These are phyloP conservation scores for Limenitis arthemis DNA, from an alignment of 2,888 invertebrate species.

Conservation along the genomic window DNA sequence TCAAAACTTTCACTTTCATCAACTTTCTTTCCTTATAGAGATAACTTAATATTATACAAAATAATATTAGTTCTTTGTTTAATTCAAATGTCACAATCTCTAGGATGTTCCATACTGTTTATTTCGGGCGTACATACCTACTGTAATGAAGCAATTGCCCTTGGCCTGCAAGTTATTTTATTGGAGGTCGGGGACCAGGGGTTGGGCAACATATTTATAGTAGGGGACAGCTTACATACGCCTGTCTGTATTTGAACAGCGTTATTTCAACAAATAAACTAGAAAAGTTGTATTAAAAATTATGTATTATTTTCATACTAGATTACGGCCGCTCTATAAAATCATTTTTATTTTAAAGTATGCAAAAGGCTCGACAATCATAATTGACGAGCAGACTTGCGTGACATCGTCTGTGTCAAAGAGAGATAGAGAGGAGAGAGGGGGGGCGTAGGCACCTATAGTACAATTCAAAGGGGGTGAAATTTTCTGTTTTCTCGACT, in stretches of 20 bases:
- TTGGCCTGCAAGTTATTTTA: slow-evolving; percentile 37
- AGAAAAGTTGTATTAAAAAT: neutral
- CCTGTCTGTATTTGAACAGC: slow-evolving; percentile 13
- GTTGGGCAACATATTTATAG: slow-evolving; percentile 31
- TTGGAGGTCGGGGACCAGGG: slow-evolving; percentile 32
- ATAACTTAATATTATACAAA: no score
- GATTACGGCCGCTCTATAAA: no score
- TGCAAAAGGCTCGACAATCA: no score
- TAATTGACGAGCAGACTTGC: no score
- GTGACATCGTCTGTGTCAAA: no score
- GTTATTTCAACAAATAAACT: slow-evolving; percentile 10
- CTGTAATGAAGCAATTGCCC: slow-evolving; percentile 37
- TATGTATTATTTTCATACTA: neutral
- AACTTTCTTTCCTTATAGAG: no score
- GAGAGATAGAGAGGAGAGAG: no score
- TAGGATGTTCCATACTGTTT: slow-evolving; percentile 29
- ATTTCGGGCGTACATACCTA: slow-evolving; percentile 27
- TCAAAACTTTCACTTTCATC: no score
- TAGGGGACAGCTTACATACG: slow-evolving; percentile 29
- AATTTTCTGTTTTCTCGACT: no score
- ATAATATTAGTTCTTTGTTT: neutral
- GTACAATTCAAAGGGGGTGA: no score
- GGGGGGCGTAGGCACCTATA: no score
- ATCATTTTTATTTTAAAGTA: no score
- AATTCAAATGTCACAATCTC: slow-evolving; percentile 7